Evolutionary conservation across 2,113 vertebrate genomes (phyloP).

Genomic region (Azemiops feae): DNA sequence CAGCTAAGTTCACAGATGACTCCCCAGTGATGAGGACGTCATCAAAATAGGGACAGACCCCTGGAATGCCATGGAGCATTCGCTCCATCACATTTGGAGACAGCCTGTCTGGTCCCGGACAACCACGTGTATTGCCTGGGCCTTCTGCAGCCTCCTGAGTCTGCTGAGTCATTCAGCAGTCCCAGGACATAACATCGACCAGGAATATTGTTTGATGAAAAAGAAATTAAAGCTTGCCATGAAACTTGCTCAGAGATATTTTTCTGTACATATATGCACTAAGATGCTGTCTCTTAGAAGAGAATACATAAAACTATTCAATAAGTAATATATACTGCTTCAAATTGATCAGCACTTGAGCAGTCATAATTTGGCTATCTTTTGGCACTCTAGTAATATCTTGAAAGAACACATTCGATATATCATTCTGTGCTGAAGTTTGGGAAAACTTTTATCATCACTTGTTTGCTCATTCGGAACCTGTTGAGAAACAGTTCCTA

Average conservation of each 20-base stretch:
- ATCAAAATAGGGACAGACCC: too few relatives aligned
- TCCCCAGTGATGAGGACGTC: too few relatives aligned
- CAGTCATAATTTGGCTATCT: neutral
- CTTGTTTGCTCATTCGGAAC: neutral
- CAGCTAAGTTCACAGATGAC: too few relatives aligned
- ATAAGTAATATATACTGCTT: neutral
- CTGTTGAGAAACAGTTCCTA: neutral
- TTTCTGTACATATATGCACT: neutral
- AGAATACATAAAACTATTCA: neutral
- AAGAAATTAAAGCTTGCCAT: neutral
- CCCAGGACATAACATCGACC: too few relatives aligned
- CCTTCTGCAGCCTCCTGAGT: too few relatives aligned
- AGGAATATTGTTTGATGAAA: neutral
- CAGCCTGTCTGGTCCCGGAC: too few relatives aligned
- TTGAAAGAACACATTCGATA: neutral
- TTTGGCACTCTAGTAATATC: neutral
- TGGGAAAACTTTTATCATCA: neutral
- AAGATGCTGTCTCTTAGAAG: neutral
- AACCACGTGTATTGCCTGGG: too few relatives aligned
- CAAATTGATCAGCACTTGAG: neutral
- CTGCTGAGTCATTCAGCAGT: too few relatives aligned
- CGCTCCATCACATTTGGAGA: too few relatives aligned
- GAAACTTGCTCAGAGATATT: neutral
- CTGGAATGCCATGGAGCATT: too few relatives aligned
- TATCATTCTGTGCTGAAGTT: neutral